Evolutionary conservation across 2,888 invertebrate genomes (phyloP), one percentile per base, ranked within the genome.

Genomic region (Scaptomyza polygonia): DNA sequence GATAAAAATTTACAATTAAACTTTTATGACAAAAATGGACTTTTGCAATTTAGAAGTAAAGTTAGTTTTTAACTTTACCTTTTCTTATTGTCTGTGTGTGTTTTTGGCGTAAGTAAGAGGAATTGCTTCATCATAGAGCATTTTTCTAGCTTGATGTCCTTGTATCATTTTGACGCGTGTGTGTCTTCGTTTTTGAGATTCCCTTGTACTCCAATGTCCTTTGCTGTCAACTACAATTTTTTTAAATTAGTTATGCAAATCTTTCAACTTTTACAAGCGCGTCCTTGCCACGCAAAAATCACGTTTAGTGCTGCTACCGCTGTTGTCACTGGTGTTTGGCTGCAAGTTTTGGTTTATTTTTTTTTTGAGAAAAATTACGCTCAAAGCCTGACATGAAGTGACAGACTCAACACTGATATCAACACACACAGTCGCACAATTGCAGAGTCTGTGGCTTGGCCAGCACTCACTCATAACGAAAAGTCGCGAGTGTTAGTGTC

Each of bases 201-300:
- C 3, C 66, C 64, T 65, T 72, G 70, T 55, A 67, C 74, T 74
- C 66, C 55, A 73, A 68, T 66, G 76, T 86, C 78, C 85, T 86
- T 80, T 86, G 72, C 88, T 85, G 85, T 85, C 85, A 85, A 86
- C 88, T 88, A 88, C 88, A 86, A 86, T 88, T 86, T 84, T 86
- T 88, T 86, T 86, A 86, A 88, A 89, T 87, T 89, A 86, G 81
- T 88, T 89, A 88, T 88, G 88, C 89, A 88, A 89, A 88, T 88
- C 84, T 86, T 83, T 88, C 79, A 82, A 81, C 80, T 85, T 81
- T 82, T 78, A 87, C 84, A 82, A 76, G 74, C 85, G 82, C 77
- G 69, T 77, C 69, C 77, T 79, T 85, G 84, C 76, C 79, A 86
- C 67, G 82, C 67, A 58, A 74, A 79, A 81, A 79, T 85, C 82